Base-by-base conservation (phyloP, 2,797 vertebrate species). In the Chrosomus eos region DNA sequence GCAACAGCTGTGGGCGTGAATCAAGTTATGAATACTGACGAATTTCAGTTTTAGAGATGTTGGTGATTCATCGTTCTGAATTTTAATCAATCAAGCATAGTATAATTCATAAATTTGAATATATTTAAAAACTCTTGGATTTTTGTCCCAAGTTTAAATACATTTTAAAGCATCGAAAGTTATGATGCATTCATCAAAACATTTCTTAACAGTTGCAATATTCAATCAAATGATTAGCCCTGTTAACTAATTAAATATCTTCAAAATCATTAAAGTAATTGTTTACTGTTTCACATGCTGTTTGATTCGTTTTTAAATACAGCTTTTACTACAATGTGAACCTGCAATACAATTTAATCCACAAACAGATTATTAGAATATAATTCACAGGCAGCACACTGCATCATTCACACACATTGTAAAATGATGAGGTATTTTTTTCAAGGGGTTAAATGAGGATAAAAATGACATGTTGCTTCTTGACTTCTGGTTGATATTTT, bases 381-480 rank as follows among this genome's bases (percentile, higher is more conserved):
- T 26, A 5, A n/a, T 48, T 48, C 28, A 48, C 26, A 13, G n/a
- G 38, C 53, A 45, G 38, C 36, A 19, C 36, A 36, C 19, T 5
- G 38, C 55, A 64, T 81, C 80, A 60, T 73, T 82, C 81, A 74
- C 81, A 73, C 55, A 64, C 68, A 45, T 73, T 82, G 19, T 72
- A 45, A 73, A 73, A 62, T 45, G n/a, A 72, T 72, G 26, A 82
- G 40, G 14, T 62, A 18, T 28, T 62, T 48, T 73, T 78, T 43
- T 18, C 58, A 31, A 58, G 21, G 14, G 55, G 81, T 82, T 82
- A 64, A 14, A 73, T 82, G 38, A 74, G 81, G 81, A 73, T 36
- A 82, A 26, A 62, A 62, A 48, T 74, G 14, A 19, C 81, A 82
- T 51, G 81, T 82, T 82, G 70, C 38, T 64, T 82, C 81, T 74